Evolutionary conservation across 2,888 invertebrate genomes (phyloP), one percentile per base, ranked within the genome.

Genomic region (Dichetophora obliterata): DNA sequence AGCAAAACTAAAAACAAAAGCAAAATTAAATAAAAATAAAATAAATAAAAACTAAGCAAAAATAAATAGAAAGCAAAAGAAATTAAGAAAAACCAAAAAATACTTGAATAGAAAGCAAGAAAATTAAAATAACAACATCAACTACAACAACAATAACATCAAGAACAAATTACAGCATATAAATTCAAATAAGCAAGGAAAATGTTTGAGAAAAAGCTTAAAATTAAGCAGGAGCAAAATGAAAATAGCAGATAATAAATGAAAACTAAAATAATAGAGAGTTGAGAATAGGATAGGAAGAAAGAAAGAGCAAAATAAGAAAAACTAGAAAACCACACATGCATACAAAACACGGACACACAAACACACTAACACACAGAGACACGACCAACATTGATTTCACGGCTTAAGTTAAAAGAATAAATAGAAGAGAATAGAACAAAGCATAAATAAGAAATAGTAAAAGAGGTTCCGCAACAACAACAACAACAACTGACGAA

Each of bases 81-180:
- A 54, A 71, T 70, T 76, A 78, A 79, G 69, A 68, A 73, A 79
- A 73, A 80, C 66, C 70, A 73, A 76, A 74, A 78, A 72, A 57
- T 72, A 75, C 76, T 79, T 61, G 66, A 59, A 78, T 66, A 73
- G 75, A 78, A 52, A 70, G 27, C 75, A 76, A 74, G 66, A 76
- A 76, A 79, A 72, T 65, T 77, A 75, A 79, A 76, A 81, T 81
- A 81, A 82, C 82, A 77, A 82, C 82, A 79, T 84, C 81, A 80
- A 79, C 82, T 78, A 77, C 65, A 77, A n/a, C 61, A 80, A 80
- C 77, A 81, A 57, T 71, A 76, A 77, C 70, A 69, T 52, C 75
- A 77, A 72, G 74, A 82, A 81, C 76, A 84, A 81, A 80, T 84
- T 85, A 86, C 85, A 87, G 86, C 86, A 86, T 83, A 83, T 86